Conservation (phyloP, 1,140 invertebrate species). For the Lepidotrigona ventralis region DNA sequence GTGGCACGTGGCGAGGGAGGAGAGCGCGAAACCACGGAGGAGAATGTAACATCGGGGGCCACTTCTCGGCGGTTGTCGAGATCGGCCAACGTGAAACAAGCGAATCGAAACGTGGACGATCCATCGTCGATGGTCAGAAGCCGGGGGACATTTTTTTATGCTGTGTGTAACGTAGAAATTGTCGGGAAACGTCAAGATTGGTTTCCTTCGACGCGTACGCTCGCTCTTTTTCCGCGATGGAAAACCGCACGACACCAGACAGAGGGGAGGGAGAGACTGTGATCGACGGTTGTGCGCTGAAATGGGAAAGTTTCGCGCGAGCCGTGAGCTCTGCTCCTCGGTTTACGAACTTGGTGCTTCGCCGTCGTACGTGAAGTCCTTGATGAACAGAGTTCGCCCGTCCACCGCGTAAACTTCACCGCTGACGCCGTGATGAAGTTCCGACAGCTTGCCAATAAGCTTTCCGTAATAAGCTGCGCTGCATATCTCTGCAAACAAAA, state of each 20-base stretch:
- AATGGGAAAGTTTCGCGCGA: constrained; percentile 1
- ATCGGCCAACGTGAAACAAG: neutral
- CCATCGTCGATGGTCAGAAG: neutral
- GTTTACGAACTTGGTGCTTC: constrained; percentile 87
- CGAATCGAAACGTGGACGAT: neutral
- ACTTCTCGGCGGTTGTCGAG: neutral
- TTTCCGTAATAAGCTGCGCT: constrained; percentile 86
- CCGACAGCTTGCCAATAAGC: constrained; percentile 87
- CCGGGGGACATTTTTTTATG: neutral
- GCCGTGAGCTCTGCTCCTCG: neutral
- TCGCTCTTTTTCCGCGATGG: neutral
- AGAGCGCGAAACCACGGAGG: neutral
- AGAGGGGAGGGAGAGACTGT: neutral
- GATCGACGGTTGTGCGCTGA: neutral
- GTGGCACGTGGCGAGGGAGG: neutral
- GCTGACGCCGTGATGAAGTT: constrained; percentile 90
- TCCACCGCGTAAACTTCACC: constrained; percentile 94
- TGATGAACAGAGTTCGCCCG: constrained; percentile 90
- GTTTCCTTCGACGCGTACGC: neutral
- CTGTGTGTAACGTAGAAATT: neutral
- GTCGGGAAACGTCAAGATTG: neutral
- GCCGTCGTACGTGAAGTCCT: constrained; percentile 94
- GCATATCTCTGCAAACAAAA: constrained; percentile 69
- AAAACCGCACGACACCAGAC: neutral
- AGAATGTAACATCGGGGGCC: neutral